Base-by-base conservation (phyloP, 2,113 vertebrate species). In the Lepisosteus osseus region DNA sequence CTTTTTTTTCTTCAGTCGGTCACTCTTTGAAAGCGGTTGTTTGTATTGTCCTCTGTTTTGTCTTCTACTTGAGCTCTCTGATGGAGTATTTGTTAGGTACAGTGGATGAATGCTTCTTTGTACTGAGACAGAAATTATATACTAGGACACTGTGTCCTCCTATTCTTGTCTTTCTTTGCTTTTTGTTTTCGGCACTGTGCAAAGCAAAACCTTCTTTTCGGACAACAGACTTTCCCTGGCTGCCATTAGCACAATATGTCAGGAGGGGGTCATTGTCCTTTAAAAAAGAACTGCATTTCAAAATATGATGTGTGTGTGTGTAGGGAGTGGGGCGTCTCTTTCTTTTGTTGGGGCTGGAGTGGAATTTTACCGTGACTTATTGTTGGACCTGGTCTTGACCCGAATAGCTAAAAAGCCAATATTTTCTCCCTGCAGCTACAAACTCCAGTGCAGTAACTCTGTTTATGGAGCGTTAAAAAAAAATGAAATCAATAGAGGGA, bases 401-500 rank as follows among this genome's bases (percentile, higher is more conserved):
- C 13, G 56, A 59, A 59, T n/a, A 51, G 47, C 47, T 51, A 51
- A 51, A 54, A 59, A 59, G n/a, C 56, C 56, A 59, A 59, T n/a
- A 59, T n/a, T 12, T 59, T 59, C 56, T 59, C 56, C 56, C 56
- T 59, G n/a, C 11, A 12, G 56, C 56, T 59, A 12, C 56, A 14
- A 59, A 59, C 7, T 12, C 56, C n/a, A n/a, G 11, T 12, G n/a
- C 45, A 47, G 13, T 17, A 68, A 68, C 62, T 65, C 41, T 62
- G 64, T 70, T 71, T 65, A 54, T 65, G 12, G 29, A 65, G 70
- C 29, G 47, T 65, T 55, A 41, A 54, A 65, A 15, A 44, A 65
- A 65, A 63, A 56, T 40, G 51, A 72, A 72, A 72, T 72, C 70
- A 44, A 72, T 72, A 72, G 2, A n/a, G 62, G 70, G 70, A 29